These are phyloP conservation scores for Narcine bancroftii DNA, from an alignment of 2,113 vertebrate species.

Conservation along the genomic window DNA sequence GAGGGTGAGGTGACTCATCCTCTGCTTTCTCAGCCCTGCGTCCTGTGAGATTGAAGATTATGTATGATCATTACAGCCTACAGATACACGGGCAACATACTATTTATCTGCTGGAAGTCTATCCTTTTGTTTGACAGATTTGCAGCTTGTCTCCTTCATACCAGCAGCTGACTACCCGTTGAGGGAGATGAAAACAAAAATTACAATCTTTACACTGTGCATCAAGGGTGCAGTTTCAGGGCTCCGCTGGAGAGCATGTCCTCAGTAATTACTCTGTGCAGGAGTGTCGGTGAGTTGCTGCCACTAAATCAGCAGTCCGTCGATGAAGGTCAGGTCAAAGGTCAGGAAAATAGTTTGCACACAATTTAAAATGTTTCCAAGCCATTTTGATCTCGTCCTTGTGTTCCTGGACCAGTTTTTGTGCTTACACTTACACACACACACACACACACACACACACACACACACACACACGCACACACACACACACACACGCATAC, in stretches of 20 bases:
- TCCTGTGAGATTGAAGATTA: background rate
- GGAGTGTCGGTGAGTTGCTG: background rate
- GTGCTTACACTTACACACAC: background rate
- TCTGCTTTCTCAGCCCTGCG: background rate
- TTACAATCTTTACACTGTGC: conserved; percentile 15
- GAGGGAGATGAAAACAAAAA: conserved; percentile 21
- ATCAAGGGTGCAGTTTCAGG: background rate
- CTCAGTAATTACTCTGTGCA: background rate
- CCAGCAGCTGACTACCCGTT: background rate
- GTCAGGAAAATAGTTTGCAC: background rate
- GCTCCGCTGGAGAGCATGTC: background rate
- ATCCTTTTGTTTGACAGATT: conserved; percentile 20
- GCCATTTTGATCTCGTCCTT: background rate
- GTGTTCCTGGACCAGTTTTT: too few species aligned
- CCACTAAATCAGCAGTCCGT: background rate
- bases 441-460: too few species aligned
- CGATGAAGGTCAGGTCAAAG: background rate
- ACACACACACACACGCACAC: conserved; percentile 42
- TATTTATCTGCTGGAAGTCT: conserved; percentile 7
- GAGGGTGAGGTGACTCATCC: conserved; percentile 16
- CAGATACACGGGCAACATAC: background rate
- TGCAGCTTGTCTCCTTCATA: background rate
- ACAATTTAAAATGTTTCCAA: background rate
- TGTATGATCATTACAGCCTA: background rate
- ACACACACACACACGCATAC: conserved; percentile 44